Evolutionary conservation across 2,113 vertebrate species (phyloP).

Genomic region (Opisthocomus hoazin): DNA sequence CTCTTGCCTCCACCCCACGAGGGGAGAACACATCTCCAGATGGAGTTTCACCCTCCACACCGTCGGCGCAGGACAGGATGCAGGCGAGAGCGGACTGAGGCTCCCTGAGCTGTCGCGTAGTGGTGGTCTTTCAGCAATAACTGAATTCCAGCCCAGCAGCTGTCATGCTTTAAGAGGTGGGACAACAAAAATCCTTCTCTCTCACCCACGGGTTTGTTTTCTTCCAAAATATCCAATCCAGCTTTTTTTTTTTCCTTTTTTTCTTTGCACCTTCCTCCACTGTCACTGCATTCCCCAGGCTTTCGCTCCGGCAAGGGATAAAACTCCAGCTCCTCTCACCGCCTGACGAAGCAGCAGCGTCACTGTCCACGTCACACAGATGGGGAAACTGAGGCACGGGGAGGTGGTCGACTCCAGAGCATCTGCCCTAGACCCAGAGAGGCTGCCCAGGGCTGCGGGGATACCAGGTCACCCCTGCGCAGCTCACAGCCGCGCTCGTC

Average conservation of each 20-base stretch:
- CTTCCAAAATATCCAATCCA: neutral
- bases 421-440: neutral
- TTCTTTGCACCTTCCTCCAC: neutral
- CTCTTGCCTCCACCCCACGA: neutral
- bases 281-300: neutral
- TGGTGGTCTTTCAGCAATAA: neutral
- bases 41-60: neutral
- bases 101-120: neutral
- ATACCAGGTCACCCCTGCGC: neutral
- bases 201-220: neutral
- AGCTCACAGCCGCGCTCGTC: neutral
- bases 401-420: neutral
- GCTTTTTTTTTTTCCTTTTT: accelerated
- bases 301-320: neutral
- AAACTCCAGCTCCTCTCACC: neutral
- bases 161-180: neutral
- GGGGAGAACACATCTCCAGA: neutral
- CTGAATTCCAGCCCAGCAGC: neutral
- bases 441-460: neutral
- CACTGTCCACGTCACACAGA: accelerated
- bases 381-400: neutral
- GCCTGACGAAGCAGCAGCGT: accelerated
- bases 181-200: neutral
- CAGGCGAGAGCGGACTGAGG: neutral
- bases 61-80: accelerated